Percentiles rank a stretch among this genome's conserved stretches.
Conservation (phyloP, 2,888 invertebrate species). For the Invenusta paracnida region DNA sequence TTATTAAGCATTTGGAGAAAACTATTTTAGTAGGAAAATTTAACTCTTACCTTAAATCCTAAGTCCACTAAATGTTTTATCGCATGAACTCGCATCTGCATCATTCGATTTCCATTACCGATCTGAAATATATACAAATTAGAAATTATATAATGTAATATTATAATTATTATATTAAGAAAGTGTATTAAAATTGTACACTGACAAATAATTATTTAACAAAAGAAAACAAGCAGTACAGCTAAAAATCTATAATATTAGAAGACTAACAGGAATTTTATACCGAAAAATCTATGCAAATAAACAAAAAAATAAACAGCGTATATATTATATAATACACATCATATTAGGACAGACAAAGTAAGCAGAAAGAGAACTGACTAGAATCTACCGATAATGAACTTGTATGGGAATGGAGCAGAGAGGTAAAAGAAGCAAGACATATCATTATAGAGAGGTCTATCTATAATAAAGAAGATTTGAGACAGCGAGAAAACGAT, state of each 20-base stretch:
- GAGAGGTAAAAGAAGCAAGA: background rate
- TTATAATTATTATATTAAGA: no score
- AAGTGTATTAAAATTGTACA: no score
- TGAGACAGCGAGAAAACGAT: background rate
- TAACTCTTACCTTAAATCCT: slow-evolving; percentile 30
- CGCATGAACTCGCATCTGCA: slow-evolving; percentile 28
- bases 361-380: background rate
- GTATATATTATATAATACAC: background rate
- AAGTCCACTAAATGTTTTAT: slow-evolving; percentile 14
- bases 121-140: background rate
- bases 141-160: no score
- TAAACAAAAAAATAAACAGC: background rate
- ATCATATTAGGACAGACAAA: no score
- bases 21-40: no score
- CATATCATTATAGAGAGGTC: background rate
- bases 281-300: background rate
- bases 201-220: no score
- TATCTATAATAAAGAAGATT: background rate
- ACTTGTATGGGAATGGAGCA: background rate
- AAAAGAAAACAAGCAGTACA: no score
- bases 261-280: no score
- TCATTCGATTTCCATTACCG: background rate
- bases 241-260: no score
- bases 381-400: background rate
- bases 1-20: no score